These are phyloP conservation scores for Rostratula benghalensis DNA, from an alignment of 2,113 vertebrate genomes.

Conservation along the genomic window DNA sequence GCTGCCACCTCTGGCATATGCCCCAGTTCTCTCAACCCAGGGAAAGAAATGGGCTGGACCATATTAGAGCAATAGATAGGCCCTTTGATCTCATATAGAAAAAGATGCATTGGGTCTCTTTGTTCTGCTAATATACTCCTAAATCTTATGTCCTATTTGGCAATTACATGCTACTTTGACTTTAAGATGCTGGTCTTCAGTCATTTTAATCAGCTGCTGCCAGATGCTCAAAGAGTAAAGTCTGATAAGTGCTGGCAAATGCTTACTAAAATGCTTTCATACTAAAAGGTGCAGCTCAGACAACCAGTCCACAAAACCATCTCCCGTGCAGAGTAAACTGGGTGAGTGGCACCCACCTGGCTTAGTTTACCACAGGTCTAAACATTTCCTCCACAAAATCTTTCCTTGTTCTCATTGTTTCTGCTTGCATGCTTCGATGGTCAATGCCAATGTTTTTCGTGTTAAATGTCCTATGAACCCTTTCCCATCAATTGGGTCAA, in stretches of 20 bases:
- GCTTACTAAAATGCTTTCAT: neutral
- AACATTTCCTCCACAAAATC: neutral
- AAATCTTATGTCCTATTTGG: neutral
- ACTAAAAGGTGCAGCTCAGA: neutral
- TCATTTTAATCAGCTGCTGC: slow-evolving; percentile 19
- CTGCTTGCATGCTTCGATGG: neutral
- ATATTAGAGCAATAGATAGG: neutral
- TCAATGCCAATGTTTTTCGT: neutral
- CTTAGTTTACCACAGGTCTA: neutral
- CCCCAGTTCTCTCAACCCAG: neutral
- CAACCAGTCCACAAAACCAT: neutral
- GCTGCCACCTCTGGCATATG: neutral
- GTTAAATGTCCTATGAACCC: neutral
- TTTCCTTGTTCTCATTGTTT: neutral
- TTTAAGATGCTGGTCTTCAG: slow-evolving; percentile 1
- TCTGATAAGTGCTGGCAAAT: neutral
- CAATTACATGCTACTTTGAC: slow-evolving; percentile 26
- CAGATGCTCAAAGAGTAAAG: neutral
- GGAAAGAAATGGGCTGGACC: neutral
- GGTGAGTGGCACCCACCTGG: neutral
- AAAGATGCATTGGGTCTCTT: neutral
- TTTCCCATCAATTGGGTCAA: neutral
- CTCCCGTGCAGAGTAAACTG: neutral
- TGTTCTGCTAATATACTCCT: neutral
- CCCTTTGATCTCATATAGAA: neutral